phyloP scores from a whole-genome alignment of 2,888 invertebrate genomes.

The Nomada hirtipes region DNA sequence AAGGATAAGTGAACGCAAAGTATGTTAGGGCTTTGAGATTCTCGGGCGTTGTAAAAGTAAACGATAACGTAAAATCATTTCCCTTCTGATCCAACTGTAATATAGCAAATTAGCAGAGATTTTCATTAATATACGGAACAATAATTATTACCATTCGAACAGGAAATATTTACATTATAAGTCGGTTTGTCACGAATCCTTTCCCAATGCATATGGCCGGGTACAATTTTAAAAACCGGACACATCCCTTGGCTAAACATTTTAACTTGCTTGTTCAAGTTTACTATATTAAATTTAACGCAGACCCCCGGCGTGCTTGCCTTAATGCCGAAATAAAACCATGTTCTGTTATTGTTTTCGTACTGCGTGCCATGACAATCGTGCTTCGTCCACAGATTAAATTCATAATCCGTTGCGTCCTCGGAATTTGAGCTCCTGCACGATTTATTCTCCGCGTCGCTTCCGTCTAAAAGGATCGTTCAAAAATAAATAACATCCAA shows the following conservation, averaged over 20 bases:
- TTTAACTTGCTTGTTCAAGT: slow-evolving; percentile 95
- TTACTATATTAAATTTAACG: slow-evolving; percentile 93
- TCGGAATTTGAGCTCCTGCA: slow-evolving; percentile 63
- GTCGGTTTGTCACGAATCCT: slow-evolving; percentile 92
- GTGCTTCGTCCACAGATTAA: slow-evolving; percentile 95
- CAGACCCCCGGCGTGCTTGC: slow-evolving; percentile 85
- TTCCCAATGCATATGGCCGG: slow-evolving; percentile 93
- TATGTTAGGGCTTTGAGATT: slow-evolving; percentile 90
- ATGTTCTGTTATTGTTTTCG: slow-evolving; percentile 95
- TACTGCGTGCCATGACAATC: slow-evolving; percentile 95
- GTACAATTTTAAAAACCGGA: slow-evolving; percentile 91
- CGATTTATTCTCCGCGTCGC: slow-evolving; percentile 72
- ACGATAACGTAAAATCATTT: slow-evolving; percentile 90
- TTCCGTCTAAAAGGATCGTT: slow-evolving; percentile 48
- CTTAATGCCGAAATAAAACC: slow-evolving; percentile 95
- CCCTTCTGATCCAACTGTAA: slow-evolving; percentile 88
- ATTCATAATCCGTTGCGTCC: slow-evolving; percentile 88
- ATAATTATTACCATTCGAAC: neutral
- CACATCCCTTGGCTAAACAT: slow-evolving; percentile 97
- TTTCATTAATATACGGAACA: neutral
- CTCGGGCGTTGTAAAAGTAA: slow-evolving; percentile 90
- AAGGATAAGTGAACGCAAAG: slow-evolving; percentile 97
- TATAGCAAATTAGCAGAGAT: slow-evolving; percentile 22
- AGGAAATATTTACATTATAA: slow-evolving; percentile 87
- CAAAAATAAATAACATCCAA: neutral